Conservation (phyloP, 2,888 invertebrate species). For the Rotaria sp. region DNA sequence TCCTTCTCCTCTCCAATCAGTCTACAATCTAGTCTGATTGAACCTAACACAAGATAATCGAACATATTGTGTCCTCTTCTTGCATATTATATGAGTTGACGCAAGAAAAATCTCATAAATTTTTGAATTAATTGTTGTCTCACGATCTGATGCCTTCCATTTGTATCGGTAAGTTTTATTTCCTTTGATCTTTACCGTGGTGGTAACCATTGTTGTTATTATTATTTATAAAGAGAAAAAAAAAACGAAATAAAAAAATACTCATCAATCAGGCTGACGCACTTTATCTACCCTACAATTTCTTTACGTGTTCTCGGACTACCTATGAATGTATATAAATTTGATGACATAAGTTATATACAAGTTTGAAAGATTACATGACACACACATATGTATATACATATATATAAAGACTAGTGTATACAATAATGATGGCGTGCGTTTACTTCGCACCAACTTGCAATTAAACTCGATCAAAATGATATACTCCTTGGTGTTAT, state of each 20-base stretch:
- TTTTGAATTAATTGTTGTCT: background rate
- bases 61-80: background rate
- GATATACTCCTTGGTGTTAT: background rate
- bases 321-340: background rate
- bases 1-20: background rate
- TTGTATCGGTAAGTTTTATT: background rate
- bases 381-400: background rate
- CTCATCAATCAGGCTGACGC: background rate
- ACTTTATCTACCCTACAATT: background rate
- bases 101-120: background rate
- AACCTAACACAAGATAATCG: background rate
- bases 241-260: background rate
- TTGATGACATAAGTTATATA: conserved; percentile 15
- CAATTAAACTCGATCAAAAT: conserved; percentile 10
- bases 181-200: background rate
- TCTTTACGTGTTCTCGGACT: background rate
- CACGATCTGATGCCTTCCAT: background rate
- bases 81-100: background rate
- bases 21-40: background rate
- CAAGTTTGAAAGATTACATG: conserved; percentile 10
- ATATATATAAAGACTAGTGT: background rate
- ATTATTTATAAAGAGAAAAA: background rate
- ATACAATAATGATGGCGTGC: background rate
- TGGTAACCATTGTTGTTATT: background rate
- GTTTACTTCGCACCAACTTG: background rate